These are phyloP conservation scores for Actinia tenebrosa DNA, from an alignment of 64 coral and sea anemone genomes.

Conservation along the genomic window DNA sequence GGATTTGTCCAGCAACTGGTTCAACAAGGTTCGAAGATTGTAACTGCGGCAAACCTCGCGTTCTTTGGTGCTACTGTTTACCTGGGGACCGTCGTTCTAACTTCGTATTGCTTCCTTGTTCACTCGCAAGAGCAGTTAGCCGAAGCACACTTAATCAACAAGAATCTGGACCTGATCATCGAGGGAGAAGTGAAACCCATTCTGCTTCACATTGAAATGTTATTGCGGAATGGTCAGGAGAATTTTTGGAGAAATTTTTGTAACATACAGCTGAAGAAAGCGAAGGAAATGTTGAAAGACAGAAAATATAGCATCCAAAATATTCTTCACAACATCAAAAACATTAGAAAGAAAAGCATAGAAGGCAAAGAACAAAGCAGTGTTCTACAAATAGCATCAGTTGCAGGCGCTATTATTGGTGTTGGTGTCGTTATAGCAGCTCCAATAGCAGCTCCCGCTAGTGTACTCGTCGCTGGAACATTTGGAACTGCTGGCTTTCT, in stretches of 20 bases:
- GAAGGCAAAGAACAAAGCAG: not conserved
- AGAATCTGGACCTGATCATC: not conserved
- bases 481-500: not conserved
- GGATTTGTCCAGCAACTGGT: not conserved
- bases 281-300: not conserved
- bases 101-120: not conserved
- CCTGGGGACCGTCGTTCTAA: not conserved
- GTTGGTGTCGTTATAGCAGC: not conserved
- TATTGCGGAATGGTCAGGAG: not conserved
- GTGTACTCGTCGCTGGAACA: not conserved
- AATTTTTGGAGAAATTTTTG: not conserved
- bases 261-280: not conserved
- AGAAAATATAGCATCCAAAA: not conserved
- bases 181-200: not conserved
- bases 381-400: not conserved
- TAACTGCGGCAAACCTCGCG: not conserved
- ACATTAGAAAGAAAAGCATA: not conserved
- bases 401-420: not conserved
- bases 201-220: not conserved
- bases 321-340: not conserved
- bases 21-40: not conserved
- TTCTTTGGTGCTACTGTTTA: not conserved
- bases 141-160: not conserved
- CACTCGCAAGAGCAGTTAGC: not conserved
- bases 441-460: not conserved